Evolutionary conservation across 1,140 invertebrate genomes (phyloP).

Genomic region (Drosophila mayri): DNA sequence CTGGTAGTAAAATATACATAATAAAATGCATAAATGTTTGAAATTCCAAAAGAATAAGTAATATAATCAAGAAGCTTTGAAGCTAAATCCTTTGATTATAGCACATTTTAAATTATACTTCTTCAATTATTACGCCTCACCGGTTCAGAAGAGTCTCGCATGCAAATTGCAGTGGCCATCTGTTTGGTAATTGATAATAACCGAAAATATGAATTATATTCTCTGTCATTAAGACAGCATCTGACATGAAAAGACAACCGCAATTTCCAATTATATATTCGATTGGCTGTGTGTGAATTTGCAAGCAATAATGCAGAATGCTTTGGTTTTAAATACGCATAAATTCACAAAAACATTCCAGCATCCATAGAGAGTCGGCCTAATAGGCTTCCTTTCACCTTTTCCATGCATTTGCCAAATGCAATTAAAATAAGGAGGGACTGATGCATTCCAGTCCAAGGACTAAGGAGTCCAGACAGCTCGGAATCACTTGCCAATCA

Average conservation of each 20-base stretch:
- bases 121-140: constrained; percentile 11
- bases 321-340: constrained; percentile 34
- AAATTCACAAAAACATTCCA: constrained; percentile 34
- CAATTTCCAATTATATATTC: constrained; percentile 49
- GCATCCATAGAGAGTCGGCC: neutral
- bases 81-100: constrained; percentile 1
- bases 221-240: constrained; percentile 11
- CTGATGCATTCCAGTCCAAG: constrained; percentile 12
- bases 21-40: neutral
- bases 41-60: neutral
- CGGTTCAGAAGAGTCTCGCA: neutral
- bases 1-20: neutral
- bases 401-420: constrained; percentile 20
- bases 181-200: constrained; percentile 36
- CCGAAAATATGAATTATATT: constrained; percentile 33
- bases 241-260: constrained; percentile 28
- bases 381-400: constrained; percentile 48
- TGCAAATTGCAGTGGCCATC: constrained; percentile 8
- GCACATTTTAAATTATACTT: neutral
- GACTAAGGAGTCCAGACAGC: constrained; percentile 7
- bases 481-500: constrained; percentile 65
- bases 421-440: constrained; percentile 36
- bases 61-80: neutral
- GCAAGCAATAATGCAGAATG: constrained; percentile 39
- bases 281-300: constrained; percentile 42